Base-by-base conservation (phyloP, 2,888 invertebrate genomes). In the Chymomyza fuscimana region DNA sequence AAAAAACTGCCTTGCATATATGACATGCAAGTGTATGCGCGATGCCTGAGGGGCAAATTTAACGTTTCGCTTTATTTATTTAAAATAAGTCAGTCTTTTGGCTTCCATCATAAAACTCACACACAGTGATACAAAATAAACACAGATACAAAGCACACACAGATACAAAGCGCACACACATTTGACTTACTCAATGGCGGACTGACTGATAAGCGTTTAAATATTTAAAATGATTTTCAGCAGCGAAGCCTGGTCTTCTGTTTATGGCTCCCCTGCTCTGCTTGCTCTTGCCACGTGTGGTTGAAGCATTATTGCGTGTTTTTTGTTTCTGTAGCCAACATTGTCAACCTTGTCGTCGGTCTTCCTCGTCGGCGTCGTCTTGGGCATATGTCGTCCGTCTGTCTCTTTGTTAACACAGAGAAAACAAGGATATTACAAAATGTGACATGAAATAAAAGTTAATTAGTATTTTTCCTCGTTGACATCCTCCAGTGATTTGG, bases 211-310 rank as follows among this genome's bases (percentile, higher is more conserved):
- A 68, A 69, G 77, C 67, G 29, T 64, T 77, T 77, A 69, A 77
- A 77, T 77, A 77, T 77, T 77, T 77, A 77, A 77, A 71, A 72
- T 63, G 67, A 51, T 60, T 75, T 66, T 67, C 67, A 61, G 62
- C 56, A 29, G 50, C 69, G 60, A 5, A 4, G 10, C 40, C 12
- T 46, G 40, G 7, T 36, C 40, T 19, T 54, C 51, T 65, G 51
- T 4, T 9, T 19, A 19, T 62, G 29, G 32, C 7, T 7, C 32
- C 29, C 5, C 22, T 29, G 58, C 29, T 25, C 15, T 25, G 19
- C 22, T 58, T 25, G 58, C 22, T 22, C 65, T n/a, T n/a, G n/a
- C n/a, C n/a, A n/a, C n/a, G n/a, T n/a, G n/a, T n/a, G n/a, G n/a
- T n/a, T n/a, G n/a, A n/a, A n/a, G n/a, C n/a, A n/a, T n/a, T n/a